Evolutionary conservation across 2,797 vertebrate species (phyloP).

Genomic region (Channallabes apus): DNA sequence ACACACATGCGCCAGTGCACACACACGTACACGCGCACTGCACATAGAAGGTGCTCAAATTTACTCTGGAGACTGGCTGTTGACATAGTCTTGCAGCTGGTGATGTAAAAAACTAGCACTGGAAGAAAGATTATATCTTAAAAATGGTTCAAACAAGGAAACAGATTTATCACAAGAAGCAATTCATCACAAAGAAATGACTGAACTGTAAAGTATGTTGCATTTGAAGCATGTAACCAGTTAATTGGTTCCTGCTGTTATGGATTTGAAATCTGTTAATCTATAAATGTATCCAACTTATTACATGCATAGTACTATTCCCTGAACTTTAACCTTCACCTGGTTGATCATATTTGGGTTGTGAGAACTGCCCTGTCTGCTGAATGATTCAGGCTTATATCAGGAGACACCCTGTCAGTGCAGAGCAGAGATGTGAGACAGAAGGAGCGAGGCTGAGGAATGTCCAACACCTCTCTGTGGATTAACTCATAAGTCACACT

Average conservation of each 20-base stretch:
- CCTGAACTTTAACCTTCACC: conserved; percentile 9
- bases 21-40: not conserved
- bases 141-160: conserved; percentile 26
- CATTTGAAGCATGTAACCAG: conserved; percentile 1
- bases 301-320: not conserved
- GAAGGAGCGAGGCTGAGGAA: conserved; percentile 34
- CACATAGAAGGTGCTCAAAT: conserved; percentile 47
- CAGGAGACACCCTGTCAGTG: conserved; percentile 62
- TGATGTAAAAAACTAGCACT: conserved; percentile 19
- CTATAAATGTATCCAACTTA: conserved; percentile 2
- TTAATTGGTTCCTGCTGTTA: conserved; percentile 20
- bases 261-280: conserved; percentile 19
- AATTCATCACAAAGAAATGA: conserved; percentile 7
- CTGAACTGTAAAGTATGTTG: not conserved
- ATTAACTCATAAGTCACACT: conserved; percentile 61
- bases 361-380: conserved; percentile 54
- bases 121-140: conserved; percentile 23
- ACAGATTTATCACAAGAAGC: conserved; percentile 3
- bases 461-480: conserved; percentile 51
- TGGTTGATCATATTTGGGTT: conserved; percentile 60
- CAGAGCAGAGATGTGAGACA: conserved; percentile 56
- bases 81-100: conserved; percentile 37
- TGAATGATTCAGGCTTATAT: conserved; percentile 62
- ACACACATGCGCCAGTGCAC: not conserved
- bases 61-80: conserved; percentile 48